These are phyloP conservation scores for Hylyphantes graminicola DNA, from an alignment of 1,140 invertebrate genomes.

Conservation along the genomic window DNA sequence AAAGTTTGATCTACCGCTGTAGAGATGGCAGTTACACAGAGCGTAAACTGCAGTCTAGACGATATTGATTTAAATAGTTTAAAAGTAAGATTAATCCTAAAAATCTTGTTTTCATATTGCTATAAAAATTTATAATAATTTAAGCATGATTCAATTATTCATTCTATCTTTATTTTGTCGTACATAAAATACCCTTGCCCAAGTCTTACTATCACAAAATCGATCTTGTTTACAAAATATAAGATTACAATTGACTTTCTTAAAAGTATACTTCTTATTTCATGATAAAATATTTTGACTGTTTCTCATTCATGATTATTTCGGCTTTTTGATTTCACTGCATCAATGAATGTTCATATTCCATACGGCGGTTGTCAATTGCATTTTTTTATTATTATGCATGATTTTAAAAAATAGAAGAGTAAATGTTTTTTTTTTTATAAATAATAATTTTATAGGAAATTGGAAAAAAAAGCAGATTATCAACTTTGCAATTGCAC, in stretches of 20 bases:
- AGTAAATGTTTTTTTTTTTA: too few relatives aligned
- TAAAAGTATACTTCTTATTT: too few relatives aligned
- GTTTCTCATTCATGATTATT: background rate
- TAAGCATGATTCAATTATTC: background rate
- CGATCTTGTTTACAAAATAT: background rate
- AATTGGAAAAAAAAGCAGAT: too few relatives aligned
- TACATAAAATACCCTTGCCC: background rate
- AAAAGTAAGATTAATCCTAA: constrained; percentile 77
- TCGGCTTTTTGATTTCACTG: too few relatives aligned
- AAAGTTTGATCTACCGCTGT: background rate
- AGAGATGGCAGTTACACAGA: constrained; percentile 67
- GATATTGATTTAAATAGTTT: constrained; percentile 97
- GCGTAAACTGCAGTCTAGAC: constrained; percentile 95
- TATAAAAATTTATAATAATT: background rate
- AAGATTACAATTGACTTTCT: background rate
- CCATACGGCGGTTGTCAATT: too few relatives aligned
- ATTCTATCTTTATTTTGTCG: background rate
- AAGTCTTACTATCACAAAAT: background rate
- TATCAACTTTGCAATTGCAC: too few relatives aligned
- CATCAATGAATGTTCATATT: too few relatives aligned
- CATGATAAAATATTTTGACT: background rate
- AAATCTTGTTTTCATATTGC: background rate
- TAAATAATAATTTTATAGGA: too few relatives aligned
- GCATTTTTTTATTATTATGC: too few relatives aligned
- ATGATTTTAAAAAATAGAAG: too few relatives aligned